Evolutionary conservation across 2,797 vertebrate species (phyloP).

Genomic region (Aratinga solstitialis): DNA sequence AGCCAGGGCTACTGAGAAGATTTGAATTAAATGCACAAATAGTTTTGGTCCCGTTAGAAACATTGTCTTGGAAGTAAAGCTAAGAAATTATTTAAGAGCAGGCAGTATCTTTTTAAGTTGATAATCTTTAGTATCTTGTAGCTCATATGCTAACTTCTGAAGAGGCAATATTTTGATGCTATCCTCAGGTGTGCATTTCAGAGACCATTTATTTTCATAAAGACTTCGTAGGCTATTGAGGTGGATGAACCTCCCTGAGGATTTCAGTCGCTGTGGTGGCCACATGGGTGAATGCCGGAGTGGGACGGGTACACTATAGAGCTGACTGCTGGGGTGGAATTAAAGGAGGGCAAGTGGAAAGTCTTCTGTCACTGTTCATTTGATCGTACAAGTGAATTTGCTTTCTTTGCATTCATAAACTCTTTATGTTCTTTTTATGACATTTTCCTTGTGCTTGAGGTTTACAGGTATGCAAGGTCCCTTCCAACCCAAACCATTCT

Average conservation of each 20-base stretch:
- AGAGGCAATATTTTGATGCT: not conserved
- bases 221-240: not conserved
- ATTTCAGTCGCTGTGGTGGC: not conserved
- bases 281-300: rapidly evolving
- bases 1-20: not conserved
- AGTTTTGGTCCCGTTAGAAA: not conserved
- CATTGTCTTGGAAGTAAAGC: not conserved
- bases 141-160: not conserved
- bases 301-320: rapidly evolving
- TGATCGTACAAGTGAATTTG: not conserved
- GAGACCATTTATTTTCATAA: not conserved
- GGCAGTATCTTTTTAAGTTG: not conserved
- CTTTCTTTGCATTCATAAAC: not conserved
- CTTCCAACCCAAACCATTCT: not conserved
- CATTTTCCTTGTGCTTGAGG: not conserved
- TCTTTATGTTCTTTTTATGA: not conserved
- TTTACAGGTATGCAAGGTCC: not conserved
- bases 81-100: not conserved
- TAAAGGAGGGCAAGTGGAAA: not conserved
- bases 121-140: not conserved
- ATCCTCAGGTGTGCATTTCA: not conserved
- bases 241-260: not conserved
- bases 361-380: not conserved
- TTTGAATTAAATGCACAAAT: not conserved
- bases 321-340: not conserved